phyloP scores from a whole-genome alignment of 1,140 invertebrate species.

The Tachypleus tridentatus region DNA sequence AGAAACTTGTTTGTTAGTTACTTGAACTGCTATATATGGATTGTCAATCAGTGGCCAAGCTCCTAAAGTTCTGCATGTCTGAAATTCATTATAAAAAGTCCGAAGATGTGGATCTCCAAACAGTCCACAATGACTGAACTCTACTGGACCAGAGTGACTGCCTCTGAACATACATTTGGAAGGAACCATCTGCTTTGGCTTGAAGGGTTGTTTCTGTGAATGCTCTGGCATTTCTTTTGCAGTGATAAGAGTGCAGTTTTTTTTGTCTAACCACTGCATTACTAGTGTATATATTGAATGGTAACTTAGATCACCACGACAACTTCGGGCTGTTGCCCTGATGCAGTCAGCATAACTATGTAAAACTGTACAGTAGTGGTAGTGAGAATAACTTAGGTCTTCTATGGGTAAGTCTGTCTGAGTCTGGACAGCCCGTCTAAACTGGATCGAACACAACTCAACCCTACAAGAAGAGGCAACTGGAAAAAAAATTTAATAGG shows the following conservation, averaged over 20 bases:
- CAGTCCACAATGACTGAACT: constrained; percentile 39
- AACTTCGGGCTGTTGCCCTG: constrained; percentile 28
- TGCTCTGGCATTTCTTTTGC: constrained; percentile 15
- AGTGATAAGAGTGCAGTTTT: constrained; percentile 31
- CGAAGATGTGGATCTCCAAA: constrained; percentile 49
- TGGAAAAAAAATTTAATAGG: too few species aligned
- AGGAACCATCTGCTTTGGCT: too few species aligned
- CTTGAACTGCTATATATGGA: constrained; percentile 45
- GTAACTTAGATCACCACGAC: constrained; percentile 36
- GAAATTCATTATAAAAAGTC: constrained; percentile 41
- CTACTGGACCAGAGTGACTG: neutral
- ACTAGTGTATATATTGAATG: constrained; percentile 29
- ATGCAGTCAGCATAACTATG: constrained; percentile 34
- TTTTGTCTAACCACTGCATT: constrained; percentile 28
- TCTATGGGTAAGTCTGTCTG: constrained; percentile 7
- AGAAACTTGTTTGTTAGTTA: constrained; percentile 39
- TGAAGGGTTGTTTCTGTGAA: constrained; percentile 21
- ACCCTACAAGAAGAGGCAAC: constrained; percentile 18
- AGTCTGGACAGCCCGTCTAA: constrained; percentile 16
- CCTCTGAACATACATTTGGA: too few species aligned
- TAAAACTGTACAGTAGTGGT: constrained; percentile 32
- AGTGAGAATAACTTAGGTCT: constrained; percentile 18
- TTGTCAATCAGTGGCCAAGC: constrained; percentile 50
- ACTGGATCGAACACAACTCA: constrained; percentile 25
- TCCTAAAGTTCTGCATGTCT: constrained; percentile 44